Evolutionary conservation across 2,888 invertebrate species (phyloP), one percentile per base, ranked within the genome.

Genomic region (Acrobeloides nanus): DNA sequence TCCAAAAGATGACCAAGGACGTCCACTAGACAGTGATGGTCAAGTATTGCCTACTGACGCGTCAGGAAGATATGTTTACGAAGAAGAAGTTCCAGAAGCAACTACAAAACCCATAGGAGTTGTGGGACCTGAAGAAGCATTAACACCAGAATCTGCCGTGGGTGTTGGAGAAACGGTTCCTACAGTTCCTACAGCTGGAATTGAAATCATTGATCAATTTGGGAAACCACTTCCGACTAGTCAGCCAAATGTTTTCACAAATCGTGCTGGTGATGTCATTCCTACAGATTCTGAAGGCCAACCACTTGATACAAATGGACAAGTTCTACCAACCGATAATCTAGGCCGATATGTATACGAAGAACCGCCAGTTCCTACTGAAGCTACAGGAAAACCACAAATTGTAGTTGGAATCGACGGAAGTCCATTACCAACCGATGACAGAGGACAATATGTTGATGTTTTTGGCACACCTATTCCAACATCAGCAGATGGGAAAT

Each of bases 41-140:
- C 38, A 53, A 21, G 48, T 51, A 7, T 27, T 65, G 34, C 52
- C 55, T 6, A 54, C 32, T 4, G 53, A 53, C 48, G 10, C 23
- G 12, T 40, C 34, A 8, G 54, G 53, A 6, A 29, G 27, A 12
- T 53, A 44, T 29, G n/a, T 53, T 25, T 39, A 51, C 24, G n/a
- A n/a, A n/a, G n/a, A n/a, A n/a, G n/a, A n/a, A n/a, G 31, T 43
- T 17, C 27, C 37, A 17, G n/a, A 4, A 24, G 7, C 27, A 10
- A 26, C 49, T 17, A 53, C 53, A 8, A 29, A 53, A 26, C 15
- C 26, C 8, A 20, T 40, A n/a, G 44, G 44, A 17, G 20, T 31
- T n/a, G 49, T 59, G 21, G 59, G 59, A 17, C 56, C 58, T 17
- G 64, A 64, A 33, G 64, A 61, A 20, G n/a, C n/a, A n/a, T n/a